Evolutionary conservation across 2,888 invertebrate genomes (phyloP).

Genomic region (Branchipolynoe longqiensis): DNA sequence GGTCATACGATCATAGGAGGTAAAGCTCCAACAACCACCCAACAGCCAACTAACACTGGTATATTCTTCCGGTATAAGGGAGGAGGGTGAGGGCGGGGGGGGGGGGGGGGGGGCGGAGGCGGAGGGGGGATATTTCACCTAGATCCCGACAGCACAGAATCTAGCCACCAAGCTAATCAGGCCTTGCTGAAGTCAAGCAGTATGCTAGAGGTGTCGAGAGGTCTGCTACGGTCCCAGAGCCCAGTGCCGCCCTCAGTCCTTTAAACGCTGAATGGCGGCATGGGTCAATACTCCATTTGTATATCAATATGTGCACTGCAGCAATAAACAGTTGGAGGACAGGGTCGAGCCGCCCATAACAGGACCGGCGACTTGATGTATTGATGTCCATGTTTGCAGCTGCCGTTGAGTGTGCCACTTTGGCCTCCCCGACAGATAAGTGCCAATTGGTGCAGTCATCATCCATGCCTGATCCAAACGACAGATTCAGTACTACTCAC

Average conservation of each 20-base stretch:
- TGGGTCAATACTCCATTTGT: slow-evolving; percentile 44
- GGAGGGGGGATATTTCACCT: too few relatives aligned
- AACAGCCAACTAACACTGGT: too few relatives aligned
- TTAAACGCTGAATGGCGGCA: background rate
- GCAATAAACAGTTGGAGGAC: slow-evolving; percentile 23
- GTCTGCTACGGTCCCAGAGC: background rate
- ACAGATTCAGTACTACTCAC: slow-evolving; percentile 14
- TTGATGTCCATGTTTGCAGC: slow-evolving; percentile 18
- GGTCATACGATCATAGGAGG: too few relatives aligned
- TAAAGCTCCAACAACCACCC: too few relatives aligned
- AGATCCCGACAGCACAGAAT: too few relatives aligned
- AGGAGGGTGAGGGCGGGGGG: too few relatives aligned
- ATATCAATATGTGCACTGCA: slow-evolving; percentile 48
- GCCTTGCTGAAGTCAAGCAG: slow-evolving; percentile 23
- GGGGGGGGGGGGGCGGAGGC: too few relatives aligned
- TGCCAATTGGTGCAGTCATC: slow-evolving; percentile 32
- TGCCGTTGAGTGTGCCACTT: background rate
- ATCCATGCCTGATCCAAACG: background rate
- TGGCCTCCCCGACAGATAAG: slow-evolving; percentile 17
- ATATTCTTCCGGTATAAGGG: too few relatives aligned
- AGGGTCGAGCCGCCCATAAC: background rate
- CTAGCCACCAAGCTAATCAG: too few relatives aligned
- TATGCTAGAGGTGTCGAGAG: background rate
- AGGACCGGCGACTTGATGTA: slow-evolving; percentile 17
- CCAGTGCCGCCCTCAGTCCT: slow-evolving; percentile 8